Percentiles rank a stretch among this genome's conserved stretches.
Conservation (phyloP, 1,140 invertebrate genomes). For the Temnothorax nylanderi region DNA sequence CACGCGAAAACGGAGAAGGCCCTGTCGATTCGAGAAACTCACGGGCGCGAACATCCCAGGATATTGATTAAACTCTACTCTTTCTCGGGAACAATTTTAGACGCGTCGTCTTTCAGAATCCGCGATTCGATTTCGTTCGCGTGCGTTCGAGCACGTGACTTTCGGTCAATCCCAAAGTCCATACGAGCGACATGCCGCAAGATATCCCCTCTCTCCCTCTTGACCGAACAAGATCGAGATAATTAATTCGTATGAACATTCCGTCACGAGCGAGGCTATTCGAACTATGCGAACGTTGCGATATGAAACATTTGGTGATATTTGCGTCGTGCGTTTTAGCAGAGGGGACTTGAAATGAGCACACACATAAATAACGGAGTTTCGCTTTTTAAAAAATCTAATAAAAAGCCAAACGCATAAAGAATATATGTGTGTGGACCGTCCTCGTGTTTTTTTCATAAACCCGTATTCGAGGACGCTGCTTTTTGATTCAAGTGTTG, state of each 20-base stretch:
- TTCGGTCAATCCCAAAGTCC: background rate
- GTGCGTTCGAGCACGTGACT: background rate
- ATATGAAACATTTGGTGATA: background rate
- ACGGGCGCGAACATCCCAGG: constrained; percentile 37
- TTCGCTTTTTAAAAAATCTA: background rate
- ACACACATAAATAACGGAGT: constrained; percentile 27
- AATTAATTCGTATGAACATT: background rate
- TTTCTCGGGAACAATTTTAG: constrained; percentile 14
- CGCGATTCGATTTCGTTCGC: constrained; percentile 32
- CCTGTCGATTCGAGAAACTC: constrained; percentile 16
- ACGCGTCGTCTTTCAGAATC: constrained; percentile 39
- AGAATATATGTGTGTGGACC: background rate
- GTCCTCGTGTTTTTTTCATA: constrained; percentile 21
- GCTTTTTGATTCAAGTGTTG: constrained; percentile 47
- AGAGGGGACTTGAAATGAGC: constrained; percentile 2
- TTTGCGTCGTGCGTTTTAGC: background rate
- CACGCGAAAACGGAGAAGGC: constrained; percentile 37
- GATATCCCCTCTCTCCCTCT: background rate
- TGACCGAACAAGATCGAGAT: background rate
- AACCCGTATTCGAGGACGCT: background rate
- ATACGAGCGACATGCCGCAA: background rate
- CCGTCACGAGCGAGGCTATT: background rate
- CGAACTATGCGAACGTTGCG: background rate
- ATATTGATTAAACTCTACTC: constrained; percentile 46
- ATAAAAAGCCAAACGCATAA: constrained; percentile 20